Percentiles rank a stretch among this genome's conserved stretches.
phyloP scores from a whole-genome alignment of 2,113 vertebrate species.

The Cervus canadensis region DNA sequence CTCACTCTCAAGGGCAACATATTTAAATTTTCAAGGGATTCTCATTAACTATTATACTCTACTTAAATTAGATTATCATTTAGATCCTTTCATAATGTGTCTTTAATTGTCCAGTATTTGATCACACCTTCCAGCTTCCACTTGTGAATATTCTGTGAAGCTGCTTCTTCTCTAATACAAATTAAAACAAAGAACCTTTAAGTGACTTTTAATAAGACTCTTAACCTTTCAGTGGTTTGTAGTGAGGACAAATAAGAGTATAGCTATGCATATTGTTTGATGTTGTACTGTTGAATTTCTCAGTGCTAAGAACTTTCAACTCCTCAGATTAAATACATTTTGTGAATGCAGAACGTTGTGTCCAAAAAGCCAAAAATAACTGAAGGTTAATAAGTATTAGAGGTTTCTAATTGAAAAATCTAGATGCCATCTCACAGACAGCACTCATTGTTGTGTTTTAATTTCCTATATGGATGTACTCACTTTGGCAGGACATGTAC shows the following conservation, averaged over 20 bases:
- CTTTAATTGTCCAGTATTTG: not conserved
- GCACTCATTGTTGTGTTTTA: slow-evolving; percentile 72
- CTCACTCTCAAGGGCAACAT: not conserved
- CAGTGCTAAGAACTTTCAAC: not conserved
- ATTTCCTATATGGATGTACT: slow-evolving; percentile 64
- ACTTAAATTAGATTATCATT: not conserved
- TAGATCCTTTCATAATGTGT: not conserved
- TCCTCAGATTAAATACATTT: not conserved
- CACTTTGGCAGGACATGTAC: not conserved
- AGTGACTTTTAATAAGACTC: not conserved
- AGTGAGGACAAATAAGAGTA: not conserved
- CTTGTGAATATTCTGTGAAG: not conserved
- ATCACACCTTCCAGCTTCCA: not conserved
- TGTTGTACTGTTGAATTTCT: not conserved
- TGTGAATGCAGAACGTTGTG: slow-evolving; percentile 9
- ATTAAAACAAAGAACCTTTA: not conserved
- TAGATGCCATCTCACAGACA: slow-evolving; percentile 60
- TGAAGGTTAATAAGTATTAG: slow-evolving; percentile 65
- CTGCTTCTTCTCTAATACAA: not conserved
- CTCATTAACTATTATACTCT: not conserved
- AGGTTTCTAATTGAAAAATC: slow-evolving; percentile 72
- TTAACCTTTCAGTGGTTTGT: not conserved
- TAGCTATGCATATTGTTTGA: not conserved
- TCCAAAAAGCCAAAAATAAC: slow-evolving; percentile 70
- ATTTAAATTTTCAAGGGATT: not conserved